Conservation (phyloP, 64 coral and sea anemone genomes). For the Montipora sp. region DNA sequence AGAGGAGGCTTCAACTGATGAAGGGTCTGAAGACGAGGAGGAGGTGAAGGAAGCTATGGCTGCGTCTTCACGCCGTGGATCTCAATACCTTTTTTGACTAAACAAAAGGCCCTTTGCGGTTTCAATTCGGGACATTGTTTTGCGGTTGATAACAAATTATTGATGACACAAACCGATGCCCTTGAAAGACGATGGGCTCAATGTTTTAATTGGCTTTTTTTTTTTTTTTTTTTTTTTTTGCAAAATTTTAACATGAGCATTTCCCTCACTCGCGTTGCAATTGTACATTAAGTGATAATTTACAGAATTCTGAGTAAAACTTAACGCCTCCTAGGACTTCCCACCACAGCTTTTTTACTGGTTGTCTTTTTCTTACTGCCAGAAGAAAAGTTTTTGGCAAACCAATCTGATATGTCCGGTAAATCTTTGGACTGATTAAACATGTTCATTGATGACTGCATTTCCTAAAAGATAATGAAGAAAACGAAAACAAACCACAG, state of each 20-base stretch:
- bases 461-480: constrained; percentile 73
- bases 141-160: too few relatives aligned
- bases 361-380: constrained; percentile 32
- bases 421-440: constrained; percentile 99
- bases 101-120: not conserved
- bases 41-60: constrained; percentile 17
- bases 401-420: constrained; percentile 98
- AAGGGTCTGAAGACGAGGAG: constrained; percentile 34
- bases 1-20: constrained; percentile 62
- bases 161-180: too few relatives aligned
- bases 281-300: not conserved
- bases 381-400: constrained; percentile 82
- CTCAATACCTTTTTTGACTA: constrained; percentile 12
- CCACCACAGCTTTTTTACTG: constrained; percentile 4
- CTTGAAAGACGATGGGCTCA: too few relatives aligned
- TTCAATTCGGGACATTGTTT: not conserved
- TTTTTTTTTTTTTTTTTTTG: too few relatives aligned
- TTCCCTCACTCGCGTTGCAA: not conserved
- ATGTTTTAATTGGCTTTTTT: too few relatives aligned
- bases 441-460: constrained; percentile 99
- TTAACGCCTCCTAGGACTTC: constrained; percentile 22
- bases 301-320: not conserved
- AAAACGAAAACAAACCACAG: not conserved
- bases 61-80: not conserved
- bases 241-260: too few relatives aligned